Conservation (phyloP, 2,113 vertebrate genomes). For the Pedetes capensis region DNA sequence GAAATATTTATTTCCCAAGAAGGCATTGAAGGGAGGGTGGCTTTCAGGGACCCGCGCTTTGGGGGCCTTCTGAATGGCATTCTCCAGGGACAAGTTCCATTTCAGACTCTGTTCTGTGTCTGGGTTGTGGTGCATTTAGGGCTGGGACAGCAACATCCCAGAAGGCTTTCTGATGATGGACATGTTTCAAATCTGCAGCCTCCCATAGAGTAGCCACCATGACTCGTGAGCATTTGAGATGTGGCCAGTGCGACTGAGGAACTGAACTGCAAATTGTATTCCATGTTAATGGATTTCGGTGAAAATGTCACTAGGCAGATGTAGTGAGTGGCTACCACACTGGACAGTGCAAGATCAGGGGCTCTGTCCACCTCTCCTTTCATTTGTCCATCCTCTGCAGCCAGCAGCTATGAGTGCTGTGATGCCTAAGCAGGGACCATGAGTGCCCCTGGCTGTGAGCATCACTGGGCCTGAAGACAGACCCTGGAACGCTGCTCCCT, state of each 20-base stretch:
- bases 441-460: neutral
- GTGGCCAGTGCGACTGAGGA: neutral
- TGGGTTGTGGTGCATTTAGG: neutral
- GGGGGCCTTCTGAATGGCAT: neutral
- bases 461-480: neutral
- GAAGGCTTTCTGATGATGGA: neutral
- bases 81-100: neutral
- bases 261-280: neutral
- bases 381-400: neutral
- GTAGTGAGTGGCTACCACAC: rapidly evolving
- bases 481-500: neutral
- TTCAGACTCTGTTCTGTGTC: neutral
- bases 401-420: neutral
- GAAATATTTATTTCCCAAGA: neutral
- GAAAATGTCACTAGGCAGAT: neutral
- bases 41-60: neutral
- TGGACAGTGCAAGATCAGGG: neutral
- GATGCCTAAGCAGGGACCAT: neutral
- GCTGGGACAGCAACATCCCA: rapidly evolving
- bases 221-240: neutral
- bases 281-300: neutral
- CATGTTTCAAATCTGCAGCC: rapidly evolving
- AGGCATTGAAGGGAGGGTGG: neutral
- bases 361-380: neutral
- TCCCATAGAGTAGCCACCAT: neutral